Evolutionary conservation across 2,888 invertebrate species (phyloP), one percentile per base, ranked within the genome.

Genomic region (Sepioteuthis lessoniana): DNA sequence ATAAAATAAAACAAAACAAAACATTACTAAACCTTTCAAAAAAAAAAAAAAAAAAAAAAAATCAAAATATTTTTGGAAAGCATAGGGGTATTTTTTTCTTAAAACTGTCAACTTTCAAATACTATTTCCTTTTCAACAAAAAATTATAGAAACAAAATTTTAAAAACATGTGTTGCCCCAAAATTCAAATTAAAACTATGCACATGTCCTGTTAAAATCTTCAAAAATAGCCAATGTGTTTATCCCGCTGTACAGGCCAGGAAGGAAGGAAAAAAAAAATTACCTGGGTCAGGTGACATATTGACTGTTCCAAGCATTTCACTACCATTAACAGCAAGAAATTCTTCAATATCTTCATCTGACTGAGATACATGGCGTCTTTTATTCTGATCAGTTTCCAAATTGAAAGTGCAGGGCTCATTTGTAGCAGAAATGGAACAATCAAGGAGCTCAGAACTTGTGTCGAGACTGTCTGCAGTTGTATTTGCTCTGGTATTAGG

Each of bases 231-330:
- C n/a, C n/a, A n/a, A n/a, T n/a, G n/a, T n/a, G n/a, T n/a, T n/a
- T n/a, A n/a, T n/a, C n/a, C n/a, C n/a, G n/a, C n/a, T n/a, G n/a
- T n/a, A n/a, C 1, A 91, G 19, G 5, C n/a, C 13, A 31, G 37
- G 19, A 91, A 91, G n/a, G 37, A 38, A 37, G 37, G 37, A 19
- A 38, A 90, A 38, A 90, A 37, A 31, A 91, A 0, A 46, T 46
- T n/a, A 92, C 92, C 92, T n/a, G n/a, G 42, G n/a, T 92, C 47
- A 46, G 92, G 47, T 92, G 92, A 92, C 31, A 10, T 92, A 46
- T 28, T 91, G 46, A 38, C 31, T n/a, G 31, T n/a, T 25, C 13
- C 31, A 91, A 19, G 0, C 16, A 46, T 91, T 46, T 19, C 46
- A 31, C 46, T n/a, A 46, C 31, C 47, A 55, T 25, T 21, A 92